Percentiles rank a stretch among this genome's conserved stretches.
Evolutionary conservation across 2,797 vertebrate species (phyloP).

Genomic region (Synaphobranchus kaupii): DNA sequence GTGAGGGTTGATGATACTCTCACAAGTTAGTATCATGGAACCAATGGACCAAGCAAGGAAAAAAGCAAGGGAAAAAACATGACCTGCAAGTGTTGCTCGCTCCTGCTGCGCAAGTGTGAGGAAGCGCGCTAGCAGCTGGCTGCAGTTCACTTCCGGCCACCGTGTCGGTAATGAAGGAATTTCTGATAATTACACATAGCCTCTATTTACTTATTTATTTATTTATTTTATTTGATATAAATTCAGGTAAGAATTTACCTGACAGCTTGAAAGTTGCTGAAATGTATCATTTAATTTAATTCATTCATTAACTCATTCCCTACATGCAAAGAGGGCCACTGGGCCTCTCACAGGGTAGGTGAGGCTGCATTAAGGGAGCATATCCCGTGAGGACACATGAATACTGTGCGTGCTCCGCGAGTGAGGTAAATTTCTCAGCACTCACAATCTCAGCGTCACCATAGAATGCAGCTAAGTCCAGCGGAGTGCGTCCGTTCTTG

Average conservation of each 20-base stretch:
- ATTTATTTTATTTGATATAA: too few relatives aligned
- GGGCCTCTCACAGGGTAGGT: not conserved
- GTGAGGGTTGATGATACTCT: too few relatives aligned
- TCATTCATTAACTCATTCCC: not conserved
- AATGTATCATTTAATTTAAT: not conserved
- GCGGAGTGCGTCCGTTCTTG: conserved; percentile 93
- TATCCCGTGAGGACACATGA: not conserved
- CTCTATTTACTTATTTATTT: too few relatives aligned
- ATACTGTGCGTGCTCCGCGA: not conserved
- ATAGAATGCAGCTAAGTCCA: conserved; percentile 96
- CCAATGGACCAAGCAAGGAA: too few relatives aligned
- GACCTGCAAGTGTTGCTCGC: too few relatives aligned
- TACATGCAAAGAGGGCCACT: not conserved
- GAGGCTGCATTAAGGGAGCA: not conserved
- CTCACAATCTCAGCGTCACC: conserved; percentile 95
- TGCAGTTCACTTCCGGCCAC: too few relatives aligned
- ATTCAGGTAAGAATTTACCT: not conserved
- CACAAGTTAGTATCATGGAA: too few relatives aligned
- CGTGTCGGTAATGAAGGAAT: too few relatives aligned
- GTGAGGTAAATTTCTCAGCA: not conserved
- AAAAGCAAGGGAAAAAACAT: too few relatives aligned
- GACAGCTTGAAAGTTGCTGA: not conserved
- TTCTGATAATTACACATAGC: too few relatives aligned
- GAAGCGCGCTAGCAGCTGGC: too few relatives aligned
- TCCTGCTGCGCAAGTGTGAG: too few relatives aligned